Evolutionary conservation across 2,113 vertebrate species (phyloP).

Genomic region (Seriola aureovittata): DNA sequence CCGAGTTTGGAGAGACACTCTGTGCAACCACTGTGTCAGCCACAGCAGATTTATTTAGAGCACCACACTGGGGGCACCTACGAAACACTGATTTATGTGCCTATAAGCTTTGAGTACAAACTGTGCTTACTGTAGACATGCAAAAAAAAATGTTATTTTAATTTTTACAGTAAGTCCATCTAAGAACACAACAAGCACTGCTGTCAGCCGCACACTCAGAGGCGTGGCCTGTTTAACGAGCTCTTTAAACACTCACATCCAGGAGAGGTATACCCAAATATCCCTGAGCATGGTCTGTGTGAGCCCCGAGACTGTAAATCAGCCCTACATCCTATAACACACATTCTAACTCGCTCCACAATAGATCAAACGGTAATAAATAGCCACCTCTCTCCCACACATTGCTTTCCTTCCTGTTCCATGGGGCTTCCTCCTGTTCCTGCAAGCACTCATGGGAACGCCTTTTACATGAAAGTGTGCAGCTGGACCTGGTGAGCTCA

Average conservation of each 20-base stretch:
- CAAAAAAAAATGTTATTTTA: slow-evolving; percentile 58
- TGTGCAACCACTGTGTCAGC: slow-evolving; percentile 60
- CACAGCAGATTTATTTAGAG: slow-evolving; percentile 70
- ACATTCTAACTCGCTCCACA: slow-evolving; percentile 78
- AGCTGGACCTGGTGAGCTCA: slow-evolving; percentile 71
- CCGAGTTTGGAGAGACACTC: slow-evolving; percentile 55
- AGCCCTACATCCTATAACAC: slow-evolving; percentile 81
- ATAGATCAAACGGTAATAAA: slow-evolving; percentile 83
- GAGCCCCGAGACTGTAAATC: slow-evolving; percentile 77
- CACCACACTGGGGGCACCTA: slow-evolving; percentile 65
- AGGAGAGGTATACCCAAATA: slow-evolving; percentile 78
- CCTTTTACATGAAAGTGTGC: slow-evolving; percentile 73
- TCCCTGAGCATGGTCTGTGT: slow-evolving; percentile 58
- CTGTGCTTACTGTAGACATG: slow-evolving; percentile 65
- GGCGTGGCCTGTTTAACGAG: slow-evolving; percentile 64
- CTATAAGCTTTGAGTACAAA: slow-evolving; percentile 70
- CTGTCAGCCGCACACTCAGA: slow-evolving; percentile 15
- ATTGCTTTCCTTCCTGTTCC: slow-evolving; percentile 83
- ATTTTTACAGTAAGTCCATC: slow-evolving; percentile 50
- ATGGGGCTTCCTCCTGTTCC: slow-evolving; percentile 77
- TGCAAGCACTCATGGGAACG: slow-evolving; percentile 76
- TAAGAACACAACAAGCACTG: slow-evolving; percentile 25
- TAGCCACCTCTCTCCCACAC: slow-evolving; percentile 80
- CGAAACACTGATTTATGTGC: slow-evolving; percentile 74
- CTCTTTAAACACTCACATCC: slow-evolving; percentile 70